Evolutionary conservation across 2,113 vertebrate genomes (phyloP).

Genomic region (Malurus melanocephalus): DNA sequence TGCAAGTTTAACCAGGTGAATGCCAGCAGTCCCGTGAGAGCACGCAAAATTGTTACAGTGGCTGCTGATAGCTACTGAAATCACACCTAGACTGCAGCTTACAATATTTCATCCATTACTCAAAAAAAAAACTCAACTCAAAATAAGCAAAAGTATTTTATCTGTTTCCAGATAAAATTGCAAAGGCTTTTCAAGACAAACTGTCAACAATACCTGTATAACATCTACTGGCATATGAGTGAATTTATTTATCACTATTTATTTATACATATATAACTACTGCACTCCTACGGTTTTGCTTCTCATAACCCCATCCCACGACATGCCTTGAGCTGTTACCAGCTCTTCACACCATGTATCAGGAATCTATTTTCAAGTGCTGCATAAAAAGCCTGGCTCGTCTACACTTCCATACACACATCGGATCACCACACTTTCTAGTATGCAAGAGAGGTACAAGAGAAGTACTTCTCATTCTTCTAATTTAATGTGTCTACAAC

Average conservation of each 20-base stretch:
- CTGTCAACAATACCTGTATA: background rate
- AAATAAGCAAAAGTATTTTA: background rate
- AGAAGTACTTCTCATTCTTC: background rate
- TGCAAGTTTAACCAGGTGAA: background rate
- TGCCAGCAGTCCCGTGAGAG: background rate
- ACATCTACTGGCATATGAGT: background rate
- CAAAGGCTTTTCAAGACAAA: background rate
- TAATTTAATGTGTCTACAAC: background rate
- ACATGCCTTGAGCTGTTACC: background rate
- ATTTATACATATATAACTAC: background rate
- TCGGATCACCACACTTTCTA: background rate
- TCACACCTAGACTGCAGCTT: background rate
- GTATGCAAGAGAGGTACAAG: background rate
- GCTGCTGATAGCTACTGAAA: background rate
- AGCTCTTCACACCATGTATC: rapidly evolving
- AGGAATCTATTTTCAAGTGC: background rate
- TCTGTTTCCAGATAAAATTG: background rate
- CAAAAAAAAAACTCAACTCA: background rate
- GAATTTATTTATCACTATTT: background rate
- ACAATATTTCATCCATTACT: background rate
- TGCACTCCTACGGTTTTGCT: background rate
- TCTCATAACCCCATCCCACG: background rate
- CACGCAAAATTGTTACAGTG: background rate
- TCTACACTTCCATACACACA: background rate
- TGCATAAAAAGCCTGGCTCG: background rate